These are phyloP conservation scores for Merluccius polli DNA, from an alignment of 2,797 vertebrate genomes.

Conservation along the genomic window DNA sequence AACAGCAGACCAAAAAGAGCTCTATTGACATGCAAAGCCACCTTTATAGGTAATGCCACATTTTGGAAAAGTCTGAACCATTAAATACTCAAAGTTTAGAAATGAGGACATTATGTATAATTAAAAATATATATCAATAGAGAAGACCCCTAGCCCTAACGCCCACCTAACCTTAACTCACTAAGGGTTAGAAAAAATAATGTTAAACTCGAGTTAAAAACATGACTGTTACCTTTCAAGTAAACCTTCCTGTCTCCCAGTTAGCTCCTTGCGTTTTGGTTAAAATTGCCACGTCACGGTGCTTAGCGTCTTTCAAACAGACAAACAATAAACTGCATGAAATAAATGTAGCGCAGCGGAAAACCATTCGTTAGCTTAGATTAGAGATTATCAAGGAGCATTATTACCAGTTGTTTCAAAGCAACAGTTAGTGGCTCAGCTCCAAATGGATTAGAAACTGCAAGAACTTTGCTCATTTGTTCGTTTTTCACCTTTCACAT, in stretches of 20 bases:
- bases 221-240: background rate
- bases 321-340: slow-evolving; percentile 5
- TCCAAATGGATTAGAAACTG: slow-evolving; percentile 52
- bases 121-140: background rate
- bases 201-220: background rate
- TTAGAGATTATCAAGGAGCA: slow-evolving; percentile 20
- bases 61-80: background rate
- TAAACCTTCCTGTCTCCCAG: background rate
- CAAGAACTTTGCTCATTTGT: slow-evolving; percentile 15
- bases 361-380: slow-evolving; percentile 3
- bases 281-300: background rate
- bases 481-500: slow-evolving; percentile 76
- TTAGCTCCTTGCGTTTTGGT: background rate
- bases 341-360: slow-evolving; percentile 7
- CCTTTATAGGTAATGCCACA: background rate
- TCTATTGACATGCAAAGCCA: background rate
- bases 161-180: background rate
- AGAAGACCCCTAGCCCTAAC: background rate
- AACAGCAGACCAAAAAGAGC: slow-evolving; percentile 1
- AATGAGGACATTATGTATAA: background rate
- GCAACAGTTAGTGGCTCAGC: slow-evolving; percentile 57
- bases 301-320: background rate
- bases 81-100: background rate
- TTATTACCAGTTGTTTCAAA: slow-evolving; percentile 10
- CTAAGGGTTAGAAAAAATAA: background rate